Base-by-base conservation (phyloP, 2,888 invertebrate genomes). In the Patella ulyssiponensis region DNA sequence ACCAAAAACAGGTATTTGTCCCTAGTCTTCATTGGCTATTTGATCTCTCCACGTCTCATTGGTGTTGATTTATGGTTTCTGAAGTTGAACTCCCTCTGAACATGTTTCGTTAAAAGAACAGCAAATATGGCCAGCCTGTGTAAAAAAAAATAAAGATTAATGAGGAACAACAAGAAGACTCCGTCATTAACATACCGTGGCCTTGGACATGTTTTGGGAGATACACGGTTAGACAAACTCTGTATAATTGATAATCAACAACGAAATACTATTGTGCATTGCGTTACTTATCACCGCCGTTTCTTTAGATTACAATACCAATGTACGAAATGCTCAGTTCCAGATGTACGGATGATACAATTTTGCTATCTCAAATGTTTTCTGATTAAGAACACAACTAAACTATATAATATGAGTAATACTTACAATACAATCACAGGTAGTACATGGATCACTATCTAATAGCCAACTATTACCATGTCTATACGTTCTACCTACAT, bases 401-500 rank as follows among this genome's bases (percentile, higher is more conserved):
- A 52, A 17, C 52, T 17, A 23, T 64, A 12, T 44, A 44, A 44
- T 44, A 44, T 44, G 9, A 44, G 44, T 44, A 44, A 44, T 44
- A 54, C 83, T 82, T 80, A 90, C 90, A 85, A 85, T 86, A 81
- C 91, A 92, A 77, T 84, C 86, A 81, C 91, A 92, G 11, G 78
- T 80, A 5, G 88, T 88, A 82, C 91, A 92, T 7, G 82, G 81
- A 77, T 90, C 88, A n/a, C 77, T 72, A 52, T 84, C 80, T 54
- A 88, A 80, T 9, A 76, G 73, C 87, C 87, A 88, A n/a, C 79
- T 75, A 33, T 86, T 85, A 3, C 86, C 86, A 72, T 88, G 82
- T 1, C 77, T 77, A 76, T 82, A 87, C 11, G 74, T 78, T 20
- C 77, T 74, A 17, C 85, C 85, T 44, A 80, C 73, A 78, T 87